Conservation (phyloP, 2,797 vertebrate species). For the Coilia nasus region DNA sequence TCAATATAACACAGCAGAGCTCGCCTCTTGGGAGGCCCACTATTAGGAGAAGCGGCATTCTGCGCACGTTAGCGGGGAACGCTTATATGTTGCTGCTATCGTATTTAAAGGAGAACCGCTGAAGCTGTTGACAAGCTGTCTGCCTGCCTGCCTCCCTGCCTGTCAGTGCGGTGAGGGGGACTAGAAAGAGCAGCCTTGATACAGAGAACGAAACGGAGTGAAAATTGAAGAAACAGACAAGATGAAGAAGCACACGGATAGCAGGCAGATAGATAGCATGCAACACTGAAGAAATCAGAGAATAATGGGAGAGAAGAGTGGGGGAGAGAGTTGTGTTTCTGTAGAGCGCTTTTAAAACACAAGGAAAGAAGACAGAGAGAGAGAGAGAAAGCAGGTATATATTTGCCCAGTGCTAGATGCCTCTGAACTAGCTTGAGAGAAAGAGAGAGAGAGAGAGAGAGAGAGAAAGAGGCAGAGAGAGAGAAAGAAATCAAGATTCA, state of each 20-base stretch:
- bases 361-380: no score
- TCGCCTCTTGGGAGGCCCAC: background rate
- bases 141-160: background rate
- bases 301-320: no score
- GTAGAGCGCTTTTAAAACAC: no score
- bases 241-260: background rate
- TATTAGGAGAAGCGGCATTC: background rate
- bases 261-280: background rate
- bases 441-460: background rate
- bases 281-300: background rate
- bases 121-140: background rate
- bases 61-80: background rate
- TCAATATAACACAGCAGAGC: background rate
- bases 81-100: background rate
- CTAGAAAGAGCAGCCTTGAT: background rate
- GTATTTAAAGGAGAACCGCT: background rate
- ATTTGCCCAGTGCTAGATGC: no score
- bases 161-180: background rate
- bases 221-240: background rate
- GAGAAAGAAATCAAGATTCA: background rate
- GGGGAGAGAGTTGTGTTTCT: no score
- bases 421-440: no score
- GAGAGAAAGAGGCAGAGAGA: conserved; percentile 1
- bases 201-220: background rate
- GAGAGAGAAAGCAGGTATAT: no score